Percentiles rank a stretch among this genome's conserved stretches.
Conservation (phyloP, 2,797 vertebrate species). For the Nannoperca obscura region DNA sequence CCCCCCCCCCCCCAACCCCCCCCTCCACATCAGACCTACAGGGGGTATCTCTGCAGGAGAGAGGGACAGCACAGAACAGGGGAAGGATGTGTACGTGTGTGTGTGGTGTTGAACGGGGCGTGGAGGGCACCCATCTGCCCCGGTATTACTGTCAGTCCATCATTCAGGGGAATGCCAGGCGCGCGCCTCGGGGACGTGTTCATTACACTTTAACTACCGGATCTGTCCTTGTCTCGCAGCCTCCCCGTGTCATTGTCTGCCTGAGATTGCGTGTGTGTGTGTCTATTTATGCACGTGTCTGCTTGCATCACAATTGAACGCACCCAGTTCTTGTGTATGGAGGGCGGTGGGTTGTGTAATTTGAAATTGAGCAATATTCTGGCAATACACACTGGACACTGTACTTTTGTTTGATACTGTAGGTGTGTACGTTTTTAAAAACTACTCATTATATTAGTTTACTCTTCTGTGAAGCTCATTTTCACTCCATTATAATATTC, state of each 20-base stretch:
- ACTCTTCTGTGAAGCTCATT: constrained; percentile 4
- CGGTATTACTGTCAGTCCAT: constrained; percentile 87
- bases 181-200: constrained; percentile 83
- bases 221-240: constrained; percentile 84
- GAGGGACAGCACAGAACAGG: constrained; percentile 70
- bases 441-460: constrained; percentile 15
- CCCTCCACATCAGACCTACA: constrained; percentile 76
- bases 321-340: constrained; percentile 34
- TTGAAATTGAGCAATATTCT: constrained; percentile 38
- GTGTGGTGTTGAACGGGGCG: constrained; percentile 75
- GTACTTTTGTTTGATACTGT: constrained; percentile 27
- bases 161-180: constrained; percentile 83
- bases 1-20: background rate
- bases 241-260: constrained; percentile 82
- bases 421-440: constrained; percentile 10
- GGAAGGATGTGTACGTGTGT: constrained; percentile 60
- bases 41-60: constrained; percentile 77
- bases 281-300: constrained; percentile 77
- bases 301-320: constrained; percentile 70
- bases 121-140: constrained; percentile 84
- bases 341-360: background rate
- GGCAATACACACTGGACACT: constrained; percentile 16
- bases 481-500: constrained; percentile 30
- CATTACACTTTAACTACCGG: constrained; percentile 87
- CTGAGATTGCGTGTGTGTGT: constrained; percentile 66